phyloP scores from a whole-genome alignment of 2,888 invertebrate genomes.

The Drosophila borborema region DNA sequence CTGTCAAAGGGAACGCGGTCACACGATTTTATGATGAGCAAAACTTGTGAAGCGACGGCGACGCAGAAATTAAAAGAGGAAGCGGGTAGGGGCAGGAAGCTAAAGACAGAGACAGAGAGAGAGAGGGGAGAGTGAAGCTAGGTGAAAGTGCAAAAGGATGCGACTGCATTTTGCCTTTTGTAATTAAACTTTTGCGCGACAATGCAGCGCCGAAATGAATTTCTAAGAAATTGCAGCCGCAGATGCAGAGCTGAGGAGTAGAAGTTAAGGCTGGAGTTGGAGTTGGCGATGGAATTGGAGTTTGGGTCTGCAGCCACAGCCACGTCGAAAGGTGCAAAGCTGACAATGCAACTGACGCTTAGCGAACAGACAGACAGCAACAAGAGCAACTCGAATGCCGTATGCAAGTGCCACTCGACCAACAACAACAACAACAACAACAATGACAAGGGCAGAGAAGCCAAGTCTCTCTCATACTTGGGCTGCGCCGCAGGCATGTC shows the following conservation, averaged over 20 bases:
- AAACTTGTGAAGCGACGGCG: conserved; percentile 66
- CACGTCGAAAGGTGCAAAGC: conserved; percentile 54
- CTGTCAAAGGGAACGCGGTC: conserved; percentile 64
- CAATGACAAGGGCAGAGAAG: conserved; percentile 15
- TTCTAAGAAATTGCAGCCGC: conserved; percentile 40
- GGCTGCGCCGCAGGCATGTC: conserved; percentile 45
- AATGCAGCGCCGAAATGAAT: conserved; percentile 60
- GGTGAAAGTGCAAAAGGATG: conserved; percentile 56
- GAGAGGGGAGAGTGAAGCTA: conserved; percentile 18
- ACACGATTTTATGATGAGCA: conserved; percentile 72
- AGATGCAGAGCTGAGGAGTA: not conserved
- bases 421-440: conserved; percentile 37
- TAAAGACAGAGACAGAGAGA: not conserved
- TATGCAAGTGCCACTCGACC: conserved; percentile 68
- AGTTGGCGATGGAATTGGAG: not conserved
- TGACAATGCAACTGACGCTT: conserved; percentile 55
- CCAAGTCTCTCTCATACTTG: conserved; percentile 64
- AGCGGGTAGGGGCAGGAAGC: not conserved
- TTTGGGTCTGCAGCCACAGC: not conserved
- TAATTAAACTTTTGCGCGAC: conserved; percentile 77
- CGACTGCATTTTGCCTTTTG: conserved; percentile 62
- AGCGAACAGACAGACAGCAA: conserved; percentile 30
- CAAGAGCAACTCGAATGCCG: conserved; percentile 33
- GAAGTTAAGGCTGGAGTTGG: no score
- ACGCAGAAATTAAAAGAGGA: conserved; percentile 56